phyloP scores from a whole-genome alignment of 2,113 vertebrate genomes.

The Pomatostomus ruficeps region DNA sequence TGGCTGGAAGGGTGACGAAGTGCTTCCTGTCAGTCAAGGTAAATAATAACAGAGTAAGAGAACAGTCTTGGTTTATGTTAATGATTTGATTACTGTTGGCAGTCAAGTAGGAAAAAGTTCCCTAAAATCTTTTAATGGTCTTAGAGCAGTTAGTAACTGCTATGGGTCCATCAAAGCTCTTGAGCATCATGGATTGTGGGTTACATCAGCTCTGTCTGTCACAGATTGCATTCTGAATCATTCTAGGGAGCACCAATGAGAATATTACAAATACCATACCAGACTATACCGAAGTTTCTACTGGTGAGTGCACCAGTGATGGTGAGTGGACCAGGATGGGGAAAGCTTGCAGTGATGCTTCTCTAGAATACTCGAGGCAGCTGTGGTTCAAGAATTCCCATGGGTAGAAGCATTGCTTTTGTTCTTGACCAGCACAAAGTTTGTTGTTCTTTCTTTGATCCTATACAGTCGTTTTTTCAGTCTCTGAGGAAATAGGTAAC shows the following conservation, averaged over 20 bases:
- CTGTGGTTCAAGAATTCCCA: neutral
- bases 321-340: neutral
- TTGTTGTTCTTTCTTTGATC: neutral
- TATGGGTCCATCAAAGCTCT: neutral
- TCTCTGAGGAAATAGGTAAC: neutral
- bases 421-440: neutral
- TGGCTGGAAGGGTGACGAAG: neutral
- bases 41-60: neutral
- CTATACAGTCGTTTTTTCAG: neutral
- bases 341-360: neutral
- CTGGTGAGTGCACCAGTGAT: neutral
- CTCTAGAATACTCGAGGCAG: neutral
- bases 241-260: neutral
- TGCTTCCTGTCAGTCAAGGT: neutral
- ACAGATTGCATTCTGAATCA: neutral
- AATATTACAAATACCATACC: neutral
- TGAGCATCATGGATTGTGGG: neutral
- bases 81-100: neutral
- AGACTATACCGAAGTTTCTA: neutral
- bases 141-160: neutral
- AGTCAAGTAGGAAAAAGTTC: neutral
- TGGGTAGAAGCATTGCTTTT: neutral
- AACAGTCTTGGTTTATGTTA: neutral
- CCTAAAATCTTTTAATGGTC: neutral
- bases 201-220: neutral